Evolutionary conservation across 2,797 vertebrate species (phyloP).

Genomic region (Tarsius wallacei): DNA sequence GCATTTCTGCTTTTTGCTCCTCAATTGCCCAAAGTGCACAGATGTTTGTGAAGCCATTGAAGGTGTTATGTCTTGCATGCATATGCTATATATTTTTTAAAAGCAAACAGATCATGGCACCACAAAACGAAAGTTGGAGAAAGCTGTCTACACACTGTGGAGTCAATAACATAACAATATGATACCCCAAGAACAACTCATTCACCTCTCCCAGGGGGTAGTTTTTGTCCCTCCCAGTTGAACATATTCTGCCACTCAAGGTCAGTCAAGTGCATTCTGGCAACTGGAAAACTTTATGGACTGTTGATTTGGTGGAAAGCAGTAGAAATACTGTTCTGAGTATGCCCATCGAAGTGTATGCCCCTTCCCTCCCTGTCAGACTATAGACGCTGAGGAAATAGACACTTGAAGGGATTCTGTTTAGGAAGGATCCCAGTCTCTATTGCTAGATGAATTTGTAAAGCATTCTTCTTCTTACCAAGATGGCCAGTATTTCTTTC

Average conservation of each 20-base stretch:
- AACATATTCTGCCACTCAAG: background rate
- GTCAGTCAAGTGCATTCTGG: background rate
- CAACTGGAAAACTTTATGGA: background rate
- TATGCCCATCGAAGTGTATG: background rate
- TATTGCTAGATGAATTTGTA: slow-evolving; percentile 56
- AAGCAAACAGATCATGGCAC: slow-evolving; percentile 46
- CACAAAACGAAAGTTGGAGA: background rate
- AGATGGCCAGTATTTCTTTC: slow-evolving; percentile 52
- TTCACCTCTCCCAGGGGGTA: background rate
- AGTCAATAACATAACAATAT: background rate
- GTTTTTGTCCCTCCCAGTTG: background rate
- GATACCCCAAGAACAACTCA: background rate
- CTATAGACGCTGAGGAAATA: background rate
- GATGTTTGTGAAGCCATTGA: slow-evolving; percentile 3
- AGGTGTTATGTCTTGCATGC: slow-evolving; percentile 8
- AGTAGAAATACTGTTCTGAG: background rate
- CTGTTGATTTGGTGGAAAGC: background rate
- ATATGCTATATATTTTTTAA: background rate
- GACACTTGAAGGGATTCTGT: background rate
- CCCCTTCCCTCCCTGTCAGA: background rate
- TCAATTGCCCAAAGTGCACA: background rate
- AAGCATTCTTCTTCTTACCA: slow-evolving; percentile 44
- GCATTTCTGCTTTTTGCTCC: background rate
- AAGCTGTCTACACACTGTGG: background rate
- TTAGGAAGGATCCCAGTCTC: slow-evolving; percentile 23